Evolutionary conservation across 2,888 invertebrate species (phyloP), one percentile per base, ranked within the genome.

Genomic region (Platynereis dumerilii): DNA sequence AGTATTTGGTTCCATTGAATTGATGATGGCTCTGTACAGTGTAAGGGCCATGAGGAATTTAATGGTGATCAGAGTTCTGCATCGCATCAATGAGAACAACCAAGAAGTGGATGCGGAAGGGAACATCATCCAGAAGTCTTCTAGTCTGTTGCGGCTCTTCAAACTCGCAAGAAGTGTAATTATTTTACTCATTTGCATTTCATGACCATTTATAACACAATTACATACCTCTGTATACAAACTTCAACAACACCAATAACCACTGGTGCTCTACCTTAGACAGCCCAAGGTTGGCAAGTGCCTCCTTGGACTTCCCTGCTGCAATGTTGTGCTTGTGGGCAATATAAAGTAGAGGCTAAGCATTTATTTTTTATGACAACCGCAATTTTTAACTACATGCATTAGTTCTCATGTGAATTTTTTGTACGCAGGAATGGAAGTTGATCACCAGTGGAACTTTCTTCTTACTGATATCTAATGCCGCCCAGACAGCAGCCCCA

Each of bases 31-130:
- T 10, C 22, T 75, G 5, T 67, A 67, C 15, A 75, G 76, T 58
- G 72, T 70, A 28, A 28, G 60, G 1, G 74, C 74, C 7, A 77
- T 81, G 78, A 67, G 70, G 60, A 68, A 64, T 29, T 60, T 82
- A 24, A 73, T 76, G 59, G 65, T 70, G 34, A 54, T 67, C 42
- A 53, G 79, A n/a, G 66, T 80, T 15, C 52, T 72, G 5, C 80
- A 79, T 58, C 65, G 72, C 24, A 74, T 77, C 52, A 77, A 81
- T 69, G 74, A 75, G 12, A 55, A 66, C 3, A 77, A 78, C 3
- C 69, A 75, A 59, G 80, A 80, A 64, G 70, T 80, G 17, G 78
- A 80, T 56, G 69, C 77, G 64, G 76, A 80, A 39, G 82, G 80
- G 22, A 77, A 79, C 45, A 70, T 71, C 0, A 62, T 78, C 2